phyloP scores from a whole-genome alignment of 1,140 invertebrate genomes.

The Diachasmimorpha longicaudata region DNA sequence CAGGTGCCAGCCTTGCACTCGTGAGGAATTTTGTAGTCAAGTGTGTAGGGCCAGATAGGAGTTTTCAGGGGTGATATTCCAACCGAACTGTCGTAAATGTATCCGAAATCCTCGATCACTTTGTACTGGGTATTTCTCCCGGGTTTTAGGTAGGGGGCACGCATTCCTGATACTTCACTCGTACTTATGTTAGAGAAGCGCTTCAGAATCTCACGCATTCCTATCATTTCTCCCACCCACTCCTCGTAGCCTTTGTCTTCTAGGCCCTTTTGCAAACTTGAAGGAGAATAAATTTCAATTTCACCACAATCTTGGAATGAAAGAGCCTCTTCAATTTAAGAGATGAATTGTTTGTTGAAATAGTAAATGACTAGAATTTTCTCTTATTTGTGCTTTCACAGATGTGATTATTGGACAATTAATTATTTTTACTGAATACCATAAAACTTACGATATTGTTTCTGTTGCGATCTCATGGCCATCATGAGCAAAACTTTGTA shows the following conservation, averaged over 20 bases:
- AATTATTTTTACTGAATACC: slow-evolving; percentile 25
- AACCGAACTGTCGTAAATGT: slow-evolving; percentile 91
- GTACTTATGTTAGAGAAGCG: slow-evolving; percentile 84
- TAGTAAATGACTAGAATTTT: too few species aligned
- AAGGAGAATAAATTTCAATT: background rate
- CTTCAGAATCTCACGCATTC: slow-evolving; percentile 86
- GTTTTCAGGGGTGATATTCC: slow-evolving; percentile 80
- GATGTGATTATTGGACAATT: too few species aligned
- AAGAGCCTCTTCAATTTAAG: too few species aligned
- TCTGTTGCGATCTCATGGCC: slow-evolving; percentile 93
- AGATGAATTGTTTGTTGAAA: too few species aligned
- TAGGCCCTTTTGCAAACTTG: slow-evolving; percentile 74
- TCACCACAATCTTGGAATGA: too few species aligned
- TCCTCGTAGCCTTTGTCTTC: slow-evolving; percentile 89
- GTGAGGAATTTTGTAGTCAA: slow-evolving; percentile 90
- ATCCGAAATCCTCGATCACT: slow-evolving; percentile 89
- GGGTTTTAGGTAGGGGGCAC: slow-evolving; percentile 89
- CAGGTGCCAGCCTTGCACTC: slow-evolving; percentile 92
- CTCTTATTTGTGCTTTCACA: too few species aligned
- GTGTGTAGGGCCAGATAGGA: slow-evolving; percentile 94
- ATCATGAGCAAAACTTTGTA: slow-evolving; percentile 84
- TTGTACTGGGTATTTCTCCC: slow-evolving; percentile 92
- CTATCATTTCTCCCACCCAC: slow-evolving; percentile 93
- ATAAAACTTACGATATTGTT: slow-evolving; percentile 76
- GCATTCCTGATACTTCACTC: slow-evolving; percentile 83